These are phyloP conservation scores for Gobio occitaniae DNA, from an alignment of 2,797 vertebrate genomes.

Conservation along the genomic window DNA sequence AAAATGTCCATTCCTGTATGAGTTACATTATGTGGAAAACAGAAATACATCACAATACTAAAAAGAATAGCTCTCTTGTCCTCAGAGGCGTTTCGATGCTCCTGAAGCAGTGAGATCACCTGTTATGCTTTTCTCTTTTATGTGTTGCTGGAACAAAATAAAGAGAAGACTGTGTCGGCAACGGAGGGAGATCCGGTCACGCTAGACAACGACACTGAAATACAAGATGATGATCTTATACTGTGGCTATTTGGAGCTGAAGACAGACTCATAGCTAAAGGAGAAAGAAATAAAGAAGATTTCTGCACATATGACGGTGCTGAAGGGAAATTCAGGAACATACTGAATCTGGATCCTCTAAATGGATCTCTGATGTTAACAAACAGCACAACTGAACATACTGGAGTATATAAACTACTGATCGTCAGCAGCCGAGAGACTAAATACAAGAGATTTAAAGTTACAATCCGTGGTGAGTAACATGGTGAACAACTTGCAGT, in stretches of 20 bases:
- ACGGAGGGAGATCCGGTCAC: not conserved
- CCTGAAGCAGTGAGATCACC: not conserved
- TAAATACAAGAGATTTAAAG: not conserved
- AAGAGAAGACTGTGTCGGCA: not conserved
- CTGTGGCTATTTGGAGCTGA: constrained; percentile 6
- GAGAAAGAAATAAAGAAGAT: not conserved
- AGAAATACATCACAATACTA: not conserved
- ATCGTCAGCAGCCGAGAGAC: not conserved
- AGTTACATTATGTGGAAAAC: too few relatives aligned
- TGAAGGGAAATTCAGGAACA: not conserved
- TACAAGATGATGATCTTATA: not conserved
- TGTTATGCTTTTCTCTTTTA: not conserved
- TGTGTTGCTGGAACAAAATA: not conserved
- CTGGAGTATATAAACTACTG: constrained; percentile 7
- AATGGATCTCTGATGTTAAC: constrained; percentile 16
- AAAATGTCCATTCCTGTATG: too few relatives aligned
- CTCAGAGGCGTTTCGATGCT: not conserved
- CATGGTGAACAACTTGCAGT: not conserved
- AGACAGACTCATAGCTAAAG: not conserved
- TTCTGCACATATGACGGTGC: not conserved
- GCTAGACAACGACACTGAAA: not conserved
- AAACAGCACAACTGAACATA: not conserved
- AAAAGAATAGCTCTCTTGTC: too few relatives aligned
- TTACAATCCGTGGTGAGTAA: not conserved
- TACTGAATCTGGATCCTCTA: not conserved